Conservation (phyloP, 2,113 vertebrate species). For the Chloroceryle aenea region DNA sequence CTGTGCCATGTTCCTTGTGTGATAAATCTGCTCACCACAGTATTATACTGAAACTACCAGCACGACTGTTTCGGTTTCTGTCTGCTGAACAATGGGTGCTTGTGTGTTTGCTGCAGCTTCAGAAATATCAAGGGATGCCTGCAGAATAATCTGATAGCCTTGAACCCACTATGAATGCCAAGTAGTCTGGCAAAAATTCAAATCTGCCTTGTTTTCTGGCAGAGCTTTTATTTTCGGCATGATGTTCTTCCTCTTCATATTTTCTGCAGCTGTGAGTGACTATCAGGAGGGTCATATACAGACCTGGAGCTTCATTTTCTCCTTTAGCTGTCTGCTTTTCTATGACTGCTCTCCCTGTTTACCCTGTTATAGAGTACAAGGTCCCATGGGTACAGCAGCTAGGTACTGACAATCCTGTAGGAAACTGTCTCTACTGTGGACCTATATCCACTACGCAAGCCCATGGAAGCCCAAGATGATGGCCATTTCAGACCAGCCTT, state of each 20-base stretch:
- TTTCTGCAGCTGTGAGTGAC: background rate
- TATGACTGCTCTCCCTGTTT: background rate
- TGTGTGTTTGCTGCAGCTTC: background rate
- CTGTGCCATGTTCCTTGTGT: background rate
- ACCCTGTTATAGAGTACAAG: background rate
- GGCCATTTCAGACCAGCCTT: background rate
- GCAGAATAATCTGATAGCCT: background rate
- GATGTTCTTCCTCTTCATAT: background rate
- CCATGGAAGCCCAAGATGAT: background rate
- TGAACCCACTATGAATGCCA: background rate
- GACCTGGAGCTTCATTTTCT: background rate
- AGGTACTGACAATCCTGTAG: background rate
- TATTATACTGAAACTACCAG: background rate
- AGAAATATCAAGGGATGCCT: background rate
- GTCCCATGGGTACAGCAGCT: background rate
- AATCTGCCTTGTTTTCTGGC: background rate
- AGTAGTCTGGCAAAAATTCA: background rate
- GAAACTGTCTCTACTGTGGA: background rate
- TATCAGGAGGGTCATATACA: background rate
- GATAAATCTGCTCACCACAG: background rate
- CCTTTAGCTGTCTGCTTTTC: background rate
- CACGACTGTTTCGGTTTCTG: background rate
- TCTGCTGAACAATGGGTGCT: background rate
- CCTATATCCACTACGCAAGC: background rate
- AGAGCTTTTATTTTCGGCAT: background rate